Base-by-base conservation (phyloP, 2,888 invertebrate species). In the Phengaris alcon region DNA sequence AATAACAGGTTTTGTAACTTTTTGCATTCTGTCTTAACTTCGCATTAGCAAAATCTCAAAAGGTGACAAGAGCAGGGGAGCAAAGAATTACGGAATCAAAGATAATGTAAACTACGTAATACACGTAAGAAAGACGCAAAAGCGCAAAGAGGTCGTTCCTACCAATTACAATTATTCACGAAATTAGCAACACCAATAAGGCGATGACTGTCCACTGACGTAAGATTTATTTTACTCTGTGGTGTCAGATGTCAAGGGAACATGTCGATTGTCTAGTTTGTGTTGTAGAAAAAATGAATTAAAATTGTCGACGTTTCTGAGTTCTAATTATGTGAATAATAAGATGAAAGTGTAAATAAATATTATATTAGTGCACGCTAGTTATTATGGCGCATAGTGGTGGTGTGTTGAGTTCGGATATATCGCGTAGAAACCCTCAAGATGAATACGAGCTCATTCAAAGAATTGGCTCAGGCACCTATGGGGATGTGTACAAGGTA, bases 401-500 rank as follows among this genome's bases (percentile, higher is more conserved):
- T 86, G 96, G 96, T 91, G 96, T 96, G 90, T 94, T 97, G 88
- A 97, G 97, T 90, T 97, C 98, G 89, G 98, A 98, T 95, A 98
- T 98, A 92, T 98, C 98, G 86, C 95, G 98, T 87, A 95, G 97
- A 87, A 98, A 98, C 95, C 98, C 98, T 80, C 98, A 98, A 93
- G 98, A 98, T 94, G 99, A 99, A 90, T 99, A 99, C 92, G 99
- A 99, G 93, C 96, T 99, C 85, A 97, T 99, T 86, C 99, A 99
- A 91, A 96, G 98, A 90, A 99, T 99, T 89, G 99, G 99, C 86
- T 98, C 99, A 91, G 99, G 99, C 85, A 99, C 99, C 86, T 99
- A 99, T 94, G 99, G 99, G 83, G 99, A 99, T 96, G 99, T 99
- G 88, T 99, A 99, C 94, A 99, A 99, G 97, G 99, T 99, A 94